Evolutionary conservation across 1,140 invertebrate genomes (phyloP), one percentile per base, ranked within the genome.

Genomic region (Oncopeltus fasciatus): DNA sequence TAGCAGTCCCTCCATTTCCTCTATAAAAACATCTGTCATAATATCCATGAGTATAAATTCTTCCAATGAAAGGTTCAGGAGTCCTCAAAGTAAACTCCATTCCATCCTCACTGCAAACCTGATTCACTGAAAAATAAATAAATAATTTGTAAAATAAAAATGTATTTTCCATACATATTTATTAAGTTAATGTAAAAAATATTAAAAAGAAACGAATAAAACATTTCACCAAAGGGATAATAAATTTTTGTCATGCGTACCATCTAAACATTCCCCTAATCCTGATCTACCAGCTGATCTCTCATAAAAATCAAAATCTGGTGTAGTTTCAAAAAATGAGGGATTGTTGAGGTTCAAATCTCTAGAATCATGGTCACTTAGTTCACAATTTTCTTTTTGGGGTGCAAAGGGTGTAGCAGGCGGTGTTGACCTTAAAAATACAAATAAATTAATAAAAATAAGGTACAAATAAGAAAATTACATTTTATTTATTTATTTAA

Each of bases 21-120:
- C 90, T 79, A 76, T 91, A 90, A 76, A 91, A 93, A 70, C 91
- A 94, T 28, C 88, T 80, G 69, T 93, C 90, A 69, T 92, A 95
- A 73, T 85, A 92, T 0, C 90, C 90, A 68, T 93, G 90, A 0
- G 90, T 92, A 70, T 93, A 95, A 69, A 95, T 94, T 38, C 90
- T 76, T 1, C 91, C 90, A 64, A 87, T 81, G 70, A 94, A 95
- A 33, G 87, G 87, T 77, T 92, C 89, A 0, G 87, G 87, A 1
- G 90, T 90, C 56, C 86, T 77, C 18, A 94, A 74, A 1, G 87
- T 92, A 69, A 95, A 93, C 72, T 92, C 90, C 90, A 95, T 94
- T 0, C 90, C 91, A 72, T 92, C 89, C 75, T 92, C 88, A 68
- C 87, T 92, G 73, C 91, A 95, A 0, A 87, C 83, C 81, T 94